Evolutionary conservation across 2,888 invertebrate genomes (phyloP).

Genomic region (Neuroscelio doddi): DNA sequence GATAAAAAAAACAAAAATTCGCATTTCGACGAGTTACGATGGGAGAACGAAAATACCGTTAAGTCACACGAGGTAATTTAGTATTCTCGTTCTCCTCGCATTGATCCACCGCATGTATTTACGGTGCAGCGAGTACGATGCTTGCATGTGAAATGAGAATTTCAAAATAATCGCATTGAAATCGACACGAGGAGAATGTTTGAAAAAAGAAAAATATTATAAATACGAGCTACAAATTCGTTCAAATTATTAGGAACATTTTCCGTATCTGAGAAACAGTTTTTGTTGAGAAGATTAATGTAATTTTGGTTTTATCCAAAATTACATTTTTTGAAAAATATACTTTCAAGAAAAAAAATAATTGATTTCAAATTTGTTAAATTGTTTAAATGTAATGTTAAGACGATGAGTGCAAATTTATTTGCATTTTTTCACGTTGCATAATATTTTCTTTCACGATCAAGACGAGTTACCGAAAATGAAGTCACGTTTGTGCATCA

Average conservation of each 20-base stretch:
- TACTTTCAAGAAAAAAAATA: no score
- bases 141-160: conserved; percentile 42
- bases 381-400: background rate
- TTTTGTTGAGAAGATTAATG: no score
- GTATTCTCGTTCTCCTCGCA: conserved; percentile 44
- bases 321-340: background rate
- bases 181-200: conserved; percentile 22
- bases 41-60: conserved; percentile 32
- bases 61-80: conserved; percentile 41
- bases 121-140: conserved; percentile 42
- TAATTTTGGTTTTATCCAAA: no score
- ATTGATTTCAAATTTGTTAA: no score
- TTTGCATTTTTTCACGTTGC: background rate
- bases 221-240: background rate
- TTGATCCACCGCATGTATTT: conserved; percentile 40
- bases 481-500: no score
- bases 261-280: no score
- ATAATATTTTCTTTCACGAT: background rate
- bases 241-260: no score
- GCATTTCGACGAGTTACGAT: conserved; percentile 14
- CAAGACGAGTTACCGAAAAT: no score
- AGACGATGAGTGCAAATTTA: no score
- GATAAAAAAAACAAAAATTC: conserved; percentile 19
- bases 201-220: conserved; percentile 19
- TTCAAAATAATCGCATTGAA: conserved; percentile 6